Evolutionary conservation across 2,888 invertebrate species (phyloP).

Genomic region (Brassicogethes aeneus): DNA sequence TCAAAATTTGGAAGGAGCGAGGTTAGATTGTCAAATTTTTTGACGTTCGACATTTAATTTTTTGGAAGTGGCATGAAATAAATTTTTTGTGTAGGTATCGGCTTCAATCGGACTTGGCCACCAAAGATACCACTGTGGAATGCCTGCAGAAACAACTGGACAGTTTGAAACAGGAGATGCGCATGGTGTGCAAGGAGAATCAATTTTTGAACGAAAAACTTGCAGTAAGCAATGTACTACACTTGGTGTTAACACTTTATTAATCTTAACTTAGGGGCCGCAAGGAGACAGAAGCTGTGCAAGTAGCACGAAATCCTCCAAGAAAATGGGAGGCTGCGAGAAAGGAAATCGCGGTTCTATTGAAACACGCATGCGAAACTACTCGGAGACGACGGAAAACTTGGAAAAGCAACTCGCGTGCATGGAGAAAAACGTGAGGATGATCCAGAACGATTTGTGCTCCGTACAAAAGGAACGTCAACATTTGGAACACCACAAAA

Average conservation of each 20-base stretch:
- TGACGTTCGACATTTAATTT: too few species aligned
- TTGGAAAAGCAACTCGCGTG: conserved; percentile 49
- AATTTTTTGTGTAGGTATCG: conserved; percentile 48
- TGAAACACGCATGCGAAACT: conserved; percentile 37
- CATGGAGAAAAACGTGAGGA: conserved; percentile 52
- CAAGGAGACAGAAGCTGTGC: too few species aligned
- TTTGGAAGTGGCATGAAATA: too few species aligned
- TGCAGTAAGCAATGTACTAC: too few species aligned
- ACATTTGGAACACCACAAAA: conserved; percentile 41
- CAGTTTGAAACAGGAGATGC: conserved; percentile 54
- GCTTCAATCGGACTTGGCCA: conserved; percentile 54
- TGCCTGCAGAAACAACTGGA: conserved; percentile 52
- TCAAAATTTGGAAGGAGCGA: conserved; percentile 57
- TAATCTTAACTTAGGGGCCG: too few species aligned
- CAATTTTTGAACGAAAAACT: conserved; percentile 47
- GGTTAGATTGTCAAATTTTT: conserved; percentile 37
- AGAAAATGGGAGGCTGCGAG: too few species aligned
- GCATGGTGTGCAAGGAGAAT: conserved; percentile 55
- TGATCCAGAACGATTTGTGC: conserved; percentile 45
- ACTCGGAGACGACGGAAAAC: conserved; percentile 40
- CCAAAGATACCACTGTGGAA: conserved; percentile 55
- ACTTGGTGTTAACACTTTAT: too few species aligned
- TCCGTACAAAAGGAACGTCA: conserved; percentile 45
- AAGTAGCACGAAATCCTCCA: too few species aligned
- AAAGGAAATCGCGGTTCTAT: conserved; percentile 37